Percentiles rank a stretch among this genome's conserved stretches.
Conservation (phyloP, 2,888 invertebrate species). For the Papilio protenor region DNA sequence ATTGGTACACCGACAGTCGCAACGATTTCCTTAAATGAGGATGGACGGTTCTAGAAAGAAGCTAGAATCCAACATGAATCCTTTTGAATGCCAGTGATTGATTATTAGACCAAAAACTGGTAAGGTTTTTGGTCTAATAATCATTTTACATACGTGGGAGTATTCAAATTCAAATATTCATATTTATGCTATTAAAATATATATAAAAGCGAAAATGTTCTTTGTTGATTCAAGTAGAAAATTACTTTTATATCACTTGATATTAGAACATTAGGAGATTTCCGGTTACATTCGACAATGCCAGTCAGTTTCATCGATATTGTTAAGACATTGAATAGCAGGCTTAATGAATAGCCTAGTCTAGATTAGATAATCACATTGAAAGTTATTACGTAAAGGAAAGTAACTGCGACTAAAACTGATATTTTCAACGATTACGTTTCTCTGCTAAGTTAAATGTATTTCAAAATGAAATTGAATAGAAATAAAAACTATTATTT, state of each 20-base stretch:
- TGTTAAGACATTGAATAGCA: slow-evolving; percentile 1
- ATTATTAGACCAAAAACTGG: neutral
- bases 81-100: neutral
- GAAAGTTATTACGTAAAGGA: slow-evolving; percentile 35
- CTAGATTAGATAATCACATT: slow-evolving; percentile 28
- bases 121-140: too few relatives aligned
- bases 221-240: neutral
- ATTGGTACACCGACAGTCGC: neutral
- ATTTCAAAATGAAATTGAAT: neutral
- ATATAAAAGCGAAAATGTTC: too few relatives aligned
- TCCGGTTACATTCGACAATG: neutral
- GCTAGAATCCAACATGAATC: neutral
- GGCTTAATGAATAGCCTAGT: slow-evolving; percentile 1
- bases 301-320: neutral
- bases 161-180: too few relatives aligned
- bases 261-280: neutral
- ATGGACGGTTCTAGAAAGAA: neutral
- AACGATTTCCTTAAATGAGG: too few relatives aligned
- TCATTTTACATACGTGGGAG: too few relatives aligned
- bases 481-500: neutral
- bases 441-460: neutral
- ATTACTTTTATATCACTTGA: neutral
- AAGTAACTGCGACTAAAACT: slow-evolving; percentile 14
- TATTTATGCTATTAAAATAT: too few relatives aligned
- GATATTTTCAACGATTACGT: slow-evolving; percentile 15